Evolutionary conservation across 1,140 invertebrate species (phyloP), one percentile per base, ranked within the genome.

Genomic region (Sitodiplosis mosellana): DNA sequence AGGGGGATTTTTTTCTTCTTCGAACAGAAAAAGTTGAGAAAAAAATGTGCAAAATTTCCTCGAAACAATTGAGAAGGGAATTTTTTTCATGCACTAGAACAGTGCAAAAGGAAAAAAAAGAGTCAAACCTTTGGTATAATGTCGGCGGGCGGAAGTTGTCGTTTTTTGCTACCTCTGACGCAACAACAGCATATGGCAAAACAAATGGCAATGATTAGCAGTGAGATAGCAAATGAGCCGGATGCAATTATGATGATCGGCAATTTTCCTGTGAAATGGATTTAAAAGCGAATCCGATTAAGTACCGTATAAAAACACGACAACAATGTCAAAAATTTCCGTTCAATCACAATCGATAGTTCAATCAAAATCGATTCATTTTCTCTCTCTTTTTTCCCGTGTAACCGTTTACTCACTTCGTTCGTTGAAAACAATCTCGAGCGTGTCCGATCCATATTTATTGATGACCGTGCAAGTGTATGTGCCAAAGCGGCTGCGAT

Each of bases 391-490:
- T 41, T 43, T 43, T 7, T 43, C 19, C 6, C 18, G 15, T 17
- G 2, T 43, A 19, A 20, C n/a, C 34, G 22, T 46, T 33, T 46
- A 75, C 83, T 86, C 78, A 94, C 91, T 86, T 72, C 89, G 86
- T 60, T 83, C 77, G 59, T 77, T 78, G 46, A 93, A 70, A 49
- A 77, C 76, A 48, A 96, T 92, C 58, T 87, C 78, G 44, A 83
- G 75, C 18, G 80, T 77, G 61, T 92, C 87, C 49, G 78, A 80
- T 37, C 92, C 91, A 59, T 87, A 93, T 48, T 81, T 78, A 64
- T 96, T 96, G 40, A 79, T 79, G 12, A 93, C 89, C 19, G 87
- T 87, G 65, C 92, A 96, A 69, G 93, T 94, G 70, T 94, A 96
- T 53, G 78, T 71, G 21, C 90, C 91, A 63, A 92, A 95, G 64